Evolutionary conservation across 1,140 invertebrate genomes (phyloP), one percentile per base, ranked within the genome.

Genomic region (Galleria mellonella): DNA sequence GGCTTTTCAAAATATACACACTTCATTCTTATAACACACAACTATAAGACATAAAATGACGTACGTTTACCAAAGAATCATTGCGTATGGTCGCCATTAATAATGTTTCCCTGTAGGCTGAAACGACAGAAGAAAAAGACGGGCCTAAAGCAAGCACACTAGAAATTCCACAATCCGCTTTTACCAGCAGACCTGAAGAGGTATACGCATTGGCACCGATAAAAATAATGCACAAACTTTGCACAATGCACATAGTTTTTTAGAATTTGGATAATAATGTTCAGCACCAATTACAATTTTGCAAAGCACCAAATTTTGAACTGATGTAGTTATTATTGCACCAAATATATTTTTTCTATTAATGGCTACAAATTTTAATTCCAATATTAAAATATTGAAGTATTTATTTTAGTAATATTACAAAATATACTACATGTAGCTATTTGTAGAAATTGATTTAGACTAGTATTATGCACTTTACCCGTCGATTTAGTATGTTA

Each of bases 31-130:
- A 3, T 31, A 13, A 35, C 12, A 37, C 35, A 37, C 14, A 17
- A 17, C 15, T 15, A 37, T 37, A 17, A 23, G 6, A 23, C 6
- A 23, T 23, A 23, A 6, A 23, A 23, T 23, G 6, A 23, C 6
- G 17, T 15, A 37, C 13, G 14, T 17, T 37, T 37, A 15, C 3
- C 9, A 11, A 35, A 14, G 32, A 35, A n/a, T 30, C 32, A 32
- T 38, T 48, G 62, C 62, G 62, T 71, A 76, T 40, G 64, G 70
- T 81, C 71, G 72, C 72, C 72, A 74, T 51, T 75, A 71, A 81
- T 68, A 4, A 32, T 61, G 69, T 70, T 77, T 79, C 58, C 81
- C 61, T 79, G 32, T 83, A 84, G 81, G 81, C 74, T 68, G 73
- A 75, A 28, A 44, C 48, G 27, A 66, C 64, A 61, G 72, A 72